Base-by-base conservation (phyloP, 2,888 invertebrate species). In the Labia minor region DNA sequence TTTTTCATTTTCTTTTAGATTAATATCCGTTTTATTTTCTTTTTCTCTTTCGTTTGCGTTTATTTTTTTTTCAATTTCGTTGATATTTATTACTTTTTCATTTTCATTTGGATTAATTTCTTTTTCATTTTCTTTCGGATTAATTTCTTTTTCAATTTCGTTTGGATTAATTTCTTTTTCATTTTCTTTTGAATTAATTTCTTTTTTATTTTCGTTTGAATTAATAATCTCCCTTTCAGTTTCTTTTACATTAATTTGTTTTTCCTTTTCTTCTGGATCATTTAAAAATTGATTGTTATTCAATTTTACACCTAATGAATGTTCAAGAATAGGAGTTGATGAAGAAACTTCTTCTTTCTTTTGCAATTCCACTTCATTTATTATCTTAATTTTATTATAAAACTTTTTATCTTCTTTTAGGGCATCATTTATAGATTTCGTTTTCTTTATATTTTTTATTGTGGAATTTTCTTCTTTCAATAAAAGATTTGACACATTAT, bases 201-300 rank as follows among this genome's bases (percentile, higher is more conserved):
- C 71, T 49, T 72, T 65, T 64, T 68, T 68, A 68, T n/a, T n/a
- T n/a, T n/a, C n/a, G n/a, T n/a, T n/a, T n/a, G n/a, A n/a, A n/a
- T n/a, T n/a, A n/a, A 26, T 71, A 69, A 11, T 69, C 69, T 70
- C 75, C 68, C 77, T 75, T 65, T 74, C 74, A 64, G 76, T 75
- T 63, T 76, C 76, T 67, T 77, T 75, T 18, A 73, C 72, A n/a
- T 26, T 67, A 21, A 49, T 72, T 65, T 70, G 69, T 64, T 65
- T 65, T 37, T 63, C 68, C 65, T 67, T 67, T 33, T 33, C 21
- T 37, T 67, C 74, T 72, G 33, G 33, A n/a, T n/a, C n/a, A n/a
- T n/a, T n/a, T n/a, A n/a, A n/a, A n/a, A n/a, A n/a, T n/a, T n/a
- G n/a, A n/a, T n/a, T n/a, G n/a, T n/a, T n/a, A n/a, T n/a, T n/a